Percentiles rank a stretch among this genome's conserved stretches.
phyloP scores from a whole-genome alignment of 1,140 invertebrate genomes.

The Eubasilissa regina region DNA sequence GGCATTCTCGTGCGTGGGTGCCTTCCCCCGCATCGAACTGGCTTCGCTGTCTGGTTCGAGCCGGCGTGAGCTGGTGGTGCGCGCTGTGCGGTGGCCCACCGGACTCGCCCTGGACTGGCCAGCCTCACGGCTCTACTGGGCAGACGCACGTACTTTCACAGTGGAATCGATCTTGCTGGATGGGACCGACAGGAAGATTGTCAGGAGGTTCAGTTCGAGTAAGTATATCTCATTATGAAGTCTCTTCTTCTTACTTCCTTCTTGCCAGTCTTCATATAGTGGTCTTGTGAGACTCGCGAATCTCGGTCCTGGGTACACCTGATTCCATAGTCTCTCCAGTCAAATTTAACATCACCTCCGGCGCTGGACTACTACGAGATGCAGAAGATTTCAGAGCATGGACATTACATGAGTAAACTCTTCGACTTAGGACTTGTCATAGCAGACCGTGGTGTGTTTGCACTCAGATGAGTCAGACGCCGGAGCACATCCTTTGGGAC shows the following conservation, averaged over 20 bases:
- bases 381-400: too few relatives aligned
- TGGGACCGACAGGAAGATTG: slow-evolving; percentile 76
- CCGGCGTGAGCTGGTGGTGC: slow-evolving; percentile 72
- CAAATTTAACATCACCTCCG: too few relatives aligned
- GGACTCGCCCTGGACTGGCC: slow-evolving; percentile 81
- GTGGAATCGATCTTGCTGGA: slow-evolving; percentile 80
- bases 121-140: slow-evolving; percentile 82
- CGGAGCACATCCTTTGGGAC: too few relatives aligned
- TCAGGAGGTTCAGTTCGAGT: slow-evolving; percentile 69
- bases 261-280: not conserved
- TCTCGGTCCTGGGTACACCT: too few relatives aligned
- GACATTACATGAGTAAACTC: too few relatives aligned
- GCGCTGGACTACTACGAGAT: too few relatives aligned
- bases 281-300: too few relatives aligned
- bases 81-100: slow-evolving; percentile 76
- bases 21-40: slow-evolving; percentile 75
- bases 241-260: not conserved
- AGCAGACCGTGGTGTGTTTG: too few relatives aligned
- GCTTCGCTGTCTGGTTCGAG: slow-evolving; percentile 79
- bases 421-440: too few relatives aligned
- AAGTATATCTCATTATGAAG: too few relatives aligned
- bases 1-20: slow-evolving; percentile 65
- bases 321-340: too few relatives aligned
- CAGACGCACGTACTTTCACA: slow-evolving; percentile 78
- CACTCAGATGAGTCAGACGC: too few relatives aligned